These are phyloP conservation scores for Philopedon plagiatum DNA, from an alignment of 2,888 invertebrate genomes.

Conservation along the genomic window DNA sequence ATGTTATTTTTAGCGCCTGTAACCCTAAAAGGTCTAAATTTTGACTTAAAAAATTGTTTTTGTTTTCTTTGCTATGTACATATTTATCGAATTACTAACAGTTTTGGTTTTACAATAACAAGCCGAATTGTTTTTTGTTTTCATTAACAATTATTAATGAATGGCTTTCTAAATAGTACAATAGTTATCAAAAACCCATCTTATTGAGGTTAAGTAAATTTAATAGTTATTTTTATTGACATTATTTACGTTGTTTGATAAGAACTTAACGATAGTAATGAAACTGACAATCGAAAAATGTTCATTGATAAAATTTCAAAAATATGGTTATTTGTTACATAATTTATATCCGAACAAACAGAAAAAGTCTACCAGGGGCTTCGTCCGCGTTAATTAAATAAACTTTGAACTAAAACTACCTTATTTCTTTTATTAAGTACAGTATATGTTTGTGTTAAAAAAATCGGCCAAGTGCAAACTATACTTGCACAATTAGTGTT, in stretches of 20 bases:
- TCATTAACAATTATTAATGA: background rate
- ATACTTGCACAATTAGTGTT: no score
- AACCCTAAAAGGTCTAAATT: no score
- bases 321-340: background rate
- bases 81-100: background rate
- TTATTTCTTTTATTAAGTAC: no score
- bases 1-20: no score
- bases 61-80: background rate
- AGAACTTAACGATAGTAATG: background rate
- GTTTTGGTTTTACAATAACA: slow-evolving; percentile 3
- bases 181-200: background rate
- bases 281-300: background rate
- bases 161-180: background rate
- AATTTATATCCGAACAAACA: no score
- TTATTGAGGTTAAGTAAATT: slow-evolving; percentile 5
- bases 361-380: no score
- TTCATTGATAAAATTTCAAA: background rate
- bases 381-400: no score
- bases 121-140: background rate
- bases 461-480: no score
- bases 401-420: no score
- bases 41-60: no score
- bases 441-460: no score
- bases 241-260: background rate
- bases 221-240: no score